Percentiles rank a stretch among this genome's conserved stretches.
These are phyloP conservation scores for Vireo griseus DNA, from an alignment of 2,797 vertebrate genomes.

Conservation along the genomic window DNA sequence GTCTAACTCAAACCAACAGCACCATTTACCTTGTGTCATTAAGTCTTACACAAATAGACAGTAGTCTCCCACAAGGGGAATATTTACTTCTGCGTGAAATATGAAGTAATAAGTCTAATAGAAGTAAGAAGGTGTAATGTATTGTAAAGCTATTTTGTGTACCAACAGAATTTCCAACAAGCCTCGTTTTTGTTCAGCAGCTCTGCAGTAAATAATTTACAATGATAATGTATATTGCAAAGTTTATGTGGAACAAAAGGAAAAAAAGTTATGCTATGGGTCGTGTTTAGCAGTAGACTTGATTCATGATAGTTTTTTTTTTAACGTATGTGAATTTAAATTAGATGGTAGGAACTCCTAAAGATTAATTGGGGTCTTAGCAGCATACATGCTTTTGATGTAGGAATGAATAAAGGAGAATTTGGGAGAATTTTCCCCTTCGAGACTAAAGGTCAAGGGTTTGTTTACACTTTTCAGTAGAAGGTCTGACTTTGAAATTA, in stretches of 20 bases:
- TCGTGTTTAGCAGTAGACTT: not conserved
- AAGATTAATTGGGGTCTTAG: constrained; percentile 24
- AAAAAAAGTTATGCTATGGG: not conserved
- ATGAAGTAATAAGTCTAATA: constrained; percentile 47
- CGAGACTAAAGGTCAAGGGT: not conserved
- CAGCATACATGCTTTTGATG: not conserved
- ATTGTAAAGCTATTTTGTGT: constrained; percentile 4
- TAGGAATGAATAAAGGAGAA: not conserved
- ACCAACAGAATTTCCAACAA: not conserved
- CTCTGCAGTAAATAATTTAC: constrained; percentile 10
- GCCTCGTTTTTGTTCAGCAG: not conserved
- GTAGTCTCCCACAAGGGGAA: constrained; percentile 22
- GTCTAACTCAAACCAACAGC: constrained; percentile 13
- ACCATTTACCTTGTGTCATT: constrained; percentile 28
- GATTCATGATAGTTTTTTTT: not conserved
- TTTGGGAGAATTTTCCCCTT: not conserved
- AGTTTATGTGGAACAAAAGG: not conserved
- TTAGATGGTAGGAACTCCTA: not conserved
- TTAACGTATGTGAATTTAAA: not conserved
- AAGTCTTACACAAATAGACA: constrained; percentile 15
- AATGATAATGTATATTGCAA: not conserved
- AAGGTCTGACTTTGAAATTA: not conserved
- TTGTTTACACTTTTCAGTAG: not conserved
- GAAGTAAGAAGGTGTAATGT: not conserved
- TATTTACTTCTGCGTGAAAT: constrained; percentile 56